phyloP scores from a whole-genome alignment of 2,797 vertebrate species.

The Karalla daura region DNA sequence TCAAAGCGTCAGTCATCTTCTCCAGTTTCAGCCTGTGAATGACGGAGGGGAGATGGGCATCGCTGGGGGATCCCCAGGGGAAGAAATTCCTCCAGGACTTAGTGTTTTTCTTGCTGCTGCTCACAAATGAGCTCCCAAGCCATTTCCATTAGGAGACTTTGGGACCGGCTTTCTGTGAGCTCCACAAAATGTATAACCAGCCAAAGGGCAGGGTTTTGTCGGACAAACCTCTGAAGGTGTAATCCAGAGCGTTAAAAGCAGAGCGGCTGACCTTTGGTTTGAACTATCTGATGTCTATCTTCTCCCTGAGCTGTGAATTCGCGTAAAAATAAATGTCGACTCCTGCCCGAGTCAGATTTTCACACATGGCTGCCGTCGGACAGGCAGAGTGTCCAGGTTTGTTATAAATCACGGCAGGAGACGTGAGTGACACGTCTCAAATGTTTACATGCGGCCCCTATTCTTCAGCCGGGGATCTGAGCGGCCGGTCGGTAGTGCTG shows the following conservation, averaged over 20 bases:
- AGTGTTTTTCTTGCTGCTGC: constrained; percentile 72
- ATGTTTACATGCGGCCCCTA: constrained; percentile 82
- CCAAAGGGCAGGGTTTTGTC: constrained; percentile 69
- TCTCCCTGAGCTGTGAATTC: constrained; percentile 2
- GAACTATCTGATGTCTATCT: constrained; percentile 23
- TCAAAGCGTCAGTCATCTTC: constrained; percentile 69
- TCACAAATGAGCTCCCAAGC: constrained; percentile 67
- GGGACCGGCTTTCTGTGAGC: constrained; percentile 39
- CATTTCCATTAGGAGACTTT: constrained; percentile 65
- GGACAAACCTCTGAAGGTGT: constrained; percentile 71
- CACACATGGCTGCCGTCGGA: constrained; percentile 4
- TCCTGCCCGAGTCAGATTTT: constrained; percentile 1
- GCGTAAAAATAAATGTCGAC: not conserved
- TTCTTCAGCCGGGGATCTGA: constrained; percentile 70
- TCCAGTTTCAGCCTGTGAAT: constrained; percentile 73
- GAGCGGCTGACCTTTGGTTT: constrained; percentile 53
- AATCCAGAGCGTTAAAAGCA: constrained; percentile 72
- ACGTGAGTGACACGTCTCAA: constrained; percentile 77
- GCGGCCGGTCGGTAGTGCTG: constrained; percentile 60
- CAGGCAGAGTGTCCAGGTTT: constrained; percentile 4
- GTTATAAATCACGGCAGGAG: constrained; percentile 67
- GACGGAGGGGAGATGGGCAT: constrained; percentile 75
- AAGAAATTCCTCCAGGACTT: constrained; percentile 84
- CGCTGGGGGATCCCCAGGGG: constrained; percentile 82
- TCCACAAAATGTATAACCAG: constrained; percentile 45